Evolutionary conservation across 2,888 invertebrate species (phyloP).

Genomic region (Acronicta leporina): DNA sequence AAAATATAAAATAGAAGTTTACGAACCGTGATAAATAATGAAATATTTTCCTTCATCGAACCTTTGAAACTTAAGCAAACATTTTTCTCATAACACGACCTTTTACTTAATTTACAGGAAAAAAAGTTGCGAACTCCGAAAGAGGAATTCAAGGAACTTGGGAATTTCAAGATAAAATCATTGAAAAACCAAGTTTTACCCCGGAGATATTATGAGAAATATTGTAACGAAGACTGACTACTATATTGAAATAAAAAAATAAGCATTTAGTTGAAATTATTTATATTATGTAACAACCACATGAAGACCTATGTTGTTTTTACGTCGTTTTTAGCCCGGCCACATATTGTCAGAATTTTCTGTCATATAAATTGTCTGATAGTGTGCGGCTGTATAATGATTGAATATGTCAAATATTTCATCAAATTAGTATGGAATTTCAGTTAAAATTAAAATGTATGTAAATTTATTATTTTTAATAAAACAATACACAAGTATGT

Average conservation of each 20-base stretch:
- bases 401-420: no score
- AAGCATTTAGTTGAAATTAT: neutral
- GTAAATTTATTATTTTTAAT: no score
- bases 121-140: constrained; percentile 20
- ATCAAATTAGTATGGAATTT: no score
- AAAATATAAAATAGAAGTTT: no score
- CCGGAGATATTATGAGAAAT: constrained; percentile 24
- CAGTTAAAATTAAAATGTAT: no score
- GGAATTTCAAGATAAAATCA: constrained; percentile 19
- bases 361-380: no score
- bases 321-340: no score
- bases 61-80: constrained; percentile 22
- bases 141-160: constrained; percentile 30
- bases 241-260: constrained; percentile 24
- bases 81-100: constrained; percentile 21
- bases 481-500: no score
- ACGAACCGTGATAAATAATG: neutral
- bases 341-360: no score
- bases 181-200: constrained; percentile 23
- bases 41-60: neutral
- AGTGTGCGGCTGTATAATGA: no score
- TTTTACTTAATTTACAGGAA: constrained; percentile 50
- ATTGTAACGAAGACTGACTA: constrained; percentile 46
- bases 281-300: no score
- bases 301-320: no score